These are phyloP conservation scores for Andinoacara biseriatus DNA, from an alignment of 2,113 vertebrate species.

Conservation along the genomic window DNA sequence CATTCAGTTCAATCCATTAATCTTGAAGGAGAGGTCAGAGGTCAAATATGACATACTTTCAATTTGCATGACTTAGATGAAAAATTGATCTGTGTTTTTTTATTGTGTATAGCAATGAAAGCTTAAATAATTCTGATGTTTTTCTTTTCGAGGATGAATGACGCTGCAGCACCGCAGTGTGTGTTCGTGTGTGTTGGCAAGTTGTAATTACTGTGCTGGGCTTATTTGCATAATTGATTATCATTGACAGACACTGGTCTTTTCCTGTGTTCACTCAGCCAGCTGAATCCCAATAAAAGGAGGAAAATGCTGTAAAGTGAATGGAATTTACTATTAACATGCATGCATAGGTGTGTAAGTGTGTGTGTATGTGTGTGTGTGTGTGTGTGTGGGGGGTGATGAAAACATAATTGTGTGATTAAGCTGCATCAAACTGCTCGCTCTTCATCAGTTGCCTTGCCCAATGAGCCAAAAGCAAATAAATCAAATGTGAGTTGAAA, in stretches of 20 bases:
- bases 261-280: conserved; percentile 30
- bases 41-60: too few species aligned
- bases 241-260: conserved; percentile 37
- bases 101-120: background rate
- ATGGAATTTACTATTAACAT: conserved; percentile 10
- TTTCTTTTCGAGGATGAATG: background rate
- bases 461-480: background rate
- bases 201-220: conserved; percentile 86
- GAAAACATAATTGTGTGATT: background rate
- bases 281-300: conserved; percentile 25
- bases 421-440: background rate
- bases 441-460: background rate
- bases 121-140: background rate
- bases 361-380: too few species aligned
- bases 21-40: too few species aligned
- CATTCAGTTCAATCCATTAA: too few species aligned
- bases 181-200: conserved; percentile 60
- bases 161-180: background rate
- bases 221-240: conserved; percentile 83
- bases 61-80: background rate
- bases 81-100: background rate
- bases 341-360: background rate
- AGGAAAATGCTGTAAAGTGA: conserved; percentile 9
- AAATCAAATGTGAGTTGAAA: conserved; percentile 11
- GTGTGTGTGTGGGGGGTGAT: background rate